A percentile compares a stretch with the other conserved stretches of the same genome.
These are phyloP conservation scores for Zeus faber DNA, from an alignment of 2,113 vertebrate genomes.

Conservation along the genomic window DNA sequence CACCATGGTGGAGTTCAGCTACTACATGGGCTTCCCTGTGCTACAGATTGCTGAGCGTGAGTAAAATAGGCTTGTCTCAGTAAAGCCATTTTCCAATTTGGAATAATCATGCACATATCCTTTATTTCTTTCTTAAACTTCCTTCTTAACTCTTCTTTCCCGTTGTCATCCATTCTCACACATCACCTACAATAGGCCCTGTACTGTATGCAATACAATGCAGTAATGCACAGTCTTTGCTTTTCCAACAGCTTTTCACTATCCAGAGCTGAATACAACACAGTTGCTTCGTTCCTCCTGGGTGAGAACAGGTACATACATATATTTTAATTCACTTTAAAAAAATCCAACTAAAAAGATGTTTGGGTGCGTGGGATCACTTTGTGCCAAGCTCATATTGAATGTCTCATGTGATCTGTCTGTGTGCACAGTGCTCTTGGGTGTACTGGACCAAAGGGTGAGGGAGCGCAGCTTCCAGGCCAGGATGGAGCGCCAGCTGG, in stretches of 20 bases:
- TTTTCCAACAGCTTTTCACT: slow-evolving; percentile 84
- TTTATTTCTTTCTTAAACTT: neutral
- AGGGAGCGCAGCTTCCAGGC: slow-evolving; percentile 86
- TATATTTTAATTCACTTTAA: neutral
- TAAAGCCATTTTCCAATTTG: neutral
- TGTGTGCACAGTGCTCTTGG: slow-evolving; percentile 74
- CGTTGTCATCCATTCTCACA: no score
- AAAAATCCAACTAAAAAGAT: neutral
- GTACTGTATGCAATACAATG: no score
- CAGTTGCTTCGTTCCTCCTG: slow-evolving; percentile 90
- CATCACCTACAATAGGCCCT: no score
- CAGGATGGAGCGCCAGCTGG: slow-evolving; percentile 89
- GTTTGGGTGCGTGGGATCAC: neutral
- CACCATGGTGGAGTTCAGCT: slow-evolving; percentile 93
- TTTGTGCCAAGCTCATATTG: no score
- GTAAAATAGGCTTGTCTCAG: slow-evolving; percentile 45
- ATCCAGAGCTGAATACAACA: slow-evolving; percentile 90
- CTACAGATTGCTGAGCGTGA: slow-evolving; percentile 95
- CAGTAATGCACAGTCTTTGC: neutral
- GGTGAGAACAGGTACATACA: slow-evolving; percentile 90
- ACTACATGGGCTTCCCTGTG: slow-evolving; percentile 94
- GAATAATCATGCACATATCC: neutral
- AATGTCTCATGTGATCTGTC: neutral
- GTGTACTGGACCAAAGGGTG: slow-evolving; percentile 83
- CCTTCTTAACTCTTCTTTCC: neutral